Base-by-base conservation (phyloP, 2,113 vertebrate species). In the Antennarius striatus region DNA sequence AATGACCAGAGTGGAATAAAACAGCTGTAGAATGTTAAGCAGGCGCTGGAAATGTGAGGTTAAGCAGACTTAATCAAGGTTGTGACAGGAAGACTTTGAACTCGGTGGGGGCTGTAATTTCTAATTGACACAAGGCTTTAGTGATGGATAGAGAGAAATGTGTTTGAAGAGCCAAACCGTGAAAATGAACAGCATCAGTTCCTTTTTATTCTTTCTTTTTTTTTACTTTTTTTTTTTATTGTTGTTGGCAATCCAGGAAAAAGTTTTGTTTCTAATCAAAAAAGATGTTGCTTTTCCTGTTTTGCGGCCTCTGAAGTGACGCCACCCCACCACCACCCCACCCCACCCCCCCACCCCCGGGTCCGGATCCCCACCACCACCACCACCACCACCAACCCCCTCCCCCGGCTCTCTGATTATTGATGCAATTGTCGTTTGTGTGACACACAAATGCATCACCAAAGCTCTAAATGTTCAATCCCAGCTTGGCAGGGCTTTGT, bases 371-470 rank as follows among this genome's bases (percentile, higher is more conserved):
- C n/a, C n/a, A n/a, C n/a, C n/a, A n/a, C n/a, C n/a, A n/a, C n/a
- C n/a, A n/a, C n/a, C n/a, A n/a, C n/a, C n/a, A n/a, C n/a, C n/a
- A n/a, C n/a, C n/a, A n/a, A n/a, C n/a, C n/a, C 75, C 83, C 84
- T 58, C 77, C 95, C 95, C 92, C 92, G 94, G 94, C 93, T 94
- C 91, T 93, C 69, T 92, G 93, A 95, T 95, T 97, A 96, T 97
- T 95, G 96, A 98, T 97, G 96, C 95, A 95, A 96, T 96, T 97
- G 95, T 97, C 95, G 95, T 92, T 93, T 95, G 94, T 95, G 77
- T 98, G 96, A 98, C 95, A 94, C 93, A 94, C 94, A 93, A 95
- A 95, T 97, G 93, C 95, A 96, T 98, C 96, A 96, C 96, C 94
- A 22, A 22, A 93, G 92, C 93, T 93, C 94, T 95, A 95, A 95